Conservation (phyloP, 2,797 vertebrate species). For the Holocentrus rufus region DNA sequence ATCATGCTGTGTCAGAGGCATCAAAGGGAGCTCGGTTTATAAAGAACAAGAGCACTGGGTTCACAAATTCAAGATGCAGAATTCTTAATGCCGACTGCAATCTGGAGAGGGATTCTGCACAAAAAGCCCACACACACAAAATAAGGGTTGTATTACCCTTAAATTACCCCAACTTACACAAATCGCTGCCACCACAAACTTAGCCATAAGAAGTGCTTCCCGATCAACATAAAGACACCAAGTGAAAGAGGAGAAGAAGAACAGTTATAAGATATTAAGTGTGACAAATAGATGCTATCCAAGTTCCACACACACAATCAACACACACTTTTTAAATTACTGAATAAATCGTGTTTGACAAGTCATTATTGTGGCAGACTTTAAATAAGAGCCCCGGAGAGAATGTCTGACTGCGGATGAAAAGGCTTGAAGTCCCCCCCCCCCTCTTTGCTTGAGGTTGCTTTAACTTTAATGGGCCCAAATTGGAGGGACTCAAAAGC, state of each 20-base stretch:
- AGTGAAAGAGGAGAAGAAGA: constrained; percentile 21
- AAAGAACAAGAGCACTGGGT: constrained; percentile 25
- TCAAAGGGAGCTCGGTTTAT: constrained; percentile 65
- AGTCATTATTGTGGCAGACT: constrained; percentile 56
- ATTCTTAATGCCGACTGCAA: constrained; percentile 23
- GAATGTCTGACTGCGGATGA: constrained; percentile 33
- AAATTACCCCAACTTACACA: constrained; percentile 4
- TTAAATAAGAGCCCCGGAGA: constrained; percentile 33
- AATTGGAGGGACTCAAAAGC: constrained; percentile 49
- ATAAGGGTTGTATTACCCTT: constrained; percentile 10
- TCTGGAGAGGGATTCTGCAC: background rate
- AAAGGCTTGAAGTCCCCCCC: constrained; percentile 50
- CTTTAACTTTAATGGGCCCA: constrained; percentile 63
- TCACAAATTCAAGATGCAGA: constrained; percentile 38
- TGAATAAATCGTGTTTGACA: constrained; percentile 67
- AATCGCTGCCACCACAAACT: background rate
- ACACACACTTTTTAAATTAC: constrained; percentile 56
- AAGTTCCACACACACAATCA: constrained; percentile 42
- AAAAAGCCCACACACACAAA: constrained; percentile 12
- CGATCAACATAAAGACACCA: constrained; percentile 17
- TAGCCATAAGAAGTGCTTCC: background rate
- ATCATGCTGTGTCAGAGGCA: constrained; percentile 65
- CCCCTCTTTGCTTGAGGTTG: constrained; percentile 38
- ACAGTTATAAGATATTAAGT: constrained; percentile 37
- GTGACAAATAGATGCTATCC: constrained; percentile 44